These are phyloP conservation scores for Mormyrops boulengeri DNA, from an alignment of 2,797 vertebrate genomes.

Conservation along the genomic window DNA sequence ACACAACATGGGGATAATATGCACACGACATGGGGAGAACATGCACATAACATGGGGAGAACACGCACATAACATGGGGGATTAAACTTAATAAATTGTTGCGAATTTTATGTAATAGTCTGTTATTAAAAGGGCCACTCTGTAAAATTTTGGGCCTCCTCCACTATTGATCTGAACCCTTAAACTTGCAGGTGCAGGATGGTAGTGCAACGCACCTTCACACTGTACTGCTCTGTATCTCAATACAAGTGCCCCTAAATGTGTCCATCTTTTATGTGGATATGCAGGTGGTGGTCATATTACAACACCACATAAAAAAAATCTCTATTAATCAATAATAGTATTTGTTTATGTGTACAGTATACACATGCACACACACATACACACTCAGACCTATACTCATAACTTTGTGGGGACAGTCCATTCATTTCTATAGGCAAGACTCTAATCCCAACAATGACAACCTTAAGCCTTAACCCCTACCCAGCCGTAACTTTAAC, in stretches of 20 bases:
- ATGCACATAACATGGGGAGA: background rate
- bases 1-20: background rate
- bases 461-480: background rate
- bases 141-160: background rate
- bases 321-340: background rate
- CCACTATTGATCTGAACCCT: background rate
- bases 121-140: background rate
- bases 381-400: background rate
- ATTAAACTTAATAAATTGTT: background rate
- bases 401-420: background rate
- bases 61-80: background rate
- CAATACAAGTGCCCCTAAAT: background rate
- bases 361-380: background rate
- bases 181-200: background rate
- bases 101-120: background rate
- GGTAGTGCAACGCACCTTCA: background rate
- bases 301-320: background rate
- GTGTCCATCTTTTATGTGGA: background rate
- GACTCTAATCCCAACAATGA: background rate
- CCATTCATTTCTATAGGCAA: background rate
- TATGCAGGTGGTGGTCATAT: background rate
- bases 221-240: background rate
- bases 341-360: background rate
- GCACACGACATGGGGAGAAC: background rate
- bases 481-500: background rate